These are phyloP conservation scores for Platysternon megacephalum DNA, from an alignment of 2,113 vertebrate species.

Conservation along the genomic window DNA sequence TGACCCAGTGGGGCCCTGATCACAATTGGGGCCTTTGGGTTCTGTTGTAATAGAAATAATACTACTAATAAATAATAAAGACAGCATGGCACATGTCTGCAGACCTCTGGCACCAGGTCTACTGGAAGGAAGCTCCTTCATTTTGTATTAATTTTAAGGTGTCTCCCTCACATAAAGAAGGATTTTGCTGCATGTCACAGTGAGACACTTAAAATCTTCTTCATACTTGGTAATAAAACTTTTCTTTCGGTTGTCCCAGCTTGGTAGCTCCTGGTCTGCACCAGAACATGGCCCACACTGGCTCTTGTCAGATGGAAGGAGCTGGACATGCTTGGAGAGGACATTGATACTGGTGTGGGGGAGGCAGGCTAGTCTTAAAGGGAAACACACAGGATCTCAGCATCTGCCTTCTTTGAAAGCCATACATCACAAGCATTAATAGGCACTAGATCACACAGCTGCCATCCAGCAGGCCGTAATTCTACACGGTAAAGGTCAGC, in stretches of 20 bases:
- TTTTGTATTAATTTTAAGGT: background rate
- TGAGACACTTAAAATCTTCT: background rate
- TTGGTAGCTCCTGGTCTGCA: background rate
- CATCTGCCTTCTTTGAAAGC: background rate
- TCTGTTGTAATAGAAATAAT: background rate
- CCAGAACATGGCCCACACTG: background rate
- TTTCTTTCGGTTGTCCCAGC: background rate
- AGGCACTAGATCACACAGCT: background rate
- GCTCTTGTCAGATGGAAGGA: background rate
- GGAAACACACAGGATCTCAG: background rate
- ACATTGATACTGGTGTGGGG: background rate
- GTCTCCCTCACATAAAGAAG: background rate
- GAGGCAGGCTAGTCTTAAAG: background rate
- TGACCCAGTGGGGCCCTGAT: background rate
- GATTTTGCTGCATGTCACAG: background rate
- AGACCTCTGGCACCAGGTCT: background rate
- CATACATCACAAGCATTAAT: background rate
- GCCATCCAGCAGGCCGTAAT: background rate
- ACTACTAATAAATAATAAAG: background rate
- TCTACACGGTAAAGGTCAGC: background rate
- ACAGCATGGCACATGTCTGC: background rate
- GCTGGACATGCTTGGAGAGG: background rate
- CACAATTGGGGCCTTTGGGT: background rate
- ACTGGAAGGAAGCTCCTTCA: background rate
- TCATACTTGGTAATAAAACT: background rate